Conservation (phyloP, 2,797 vertebrate genomes). For the Protonibea diacanthus region DNA sequence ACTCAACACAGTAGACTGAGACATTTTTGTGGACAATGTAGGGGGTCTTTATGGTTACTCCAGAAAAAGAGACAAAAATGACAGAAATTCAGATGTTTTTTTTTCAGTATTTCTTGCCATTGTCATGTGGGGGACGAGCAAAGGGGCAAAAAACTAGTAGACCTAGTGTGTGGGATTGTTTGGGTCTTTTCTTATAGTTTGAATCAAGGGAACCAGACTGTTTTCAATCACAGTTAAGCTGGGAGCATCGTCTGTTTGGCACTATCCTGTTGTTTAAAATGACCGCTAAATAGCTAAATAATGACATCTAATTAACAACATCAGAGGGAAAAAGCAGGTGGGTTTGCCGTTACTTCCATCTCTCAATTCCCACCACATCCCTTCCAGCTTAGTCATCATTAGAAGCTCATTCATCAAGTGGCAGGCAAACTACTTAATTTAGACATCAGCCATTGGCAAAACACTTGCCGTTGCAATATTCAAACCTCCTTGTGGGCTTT, state of each 20-base stretch:
- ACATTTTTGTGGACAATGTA: constrained; percentile 73
- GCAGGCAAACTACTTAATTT: constrained; percentile 57
- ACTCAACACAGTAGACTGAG: constrained; percentile 71
- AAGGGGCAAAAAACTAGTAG: constrained; percentile 23
- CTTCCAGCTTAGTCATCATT: constrained; percentile 75
- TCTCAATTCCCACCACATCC: constrained; percentile 65
- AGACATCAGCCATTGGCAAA: constrained; percentile 76
- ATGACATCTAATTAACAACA: constrained; percentile 77
- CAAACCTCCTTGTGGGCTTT: constrained; percentile 65
- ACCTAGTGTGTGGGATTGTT: constrained; percentile 56
- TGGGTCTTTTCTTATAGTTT: constrained; percentile 61
- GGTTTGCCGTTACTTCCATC: constrained; percentile 62
- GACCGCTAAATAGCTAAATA: constrained; percentile 72
- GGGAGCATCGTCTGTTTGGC: constrained; percentile 64
- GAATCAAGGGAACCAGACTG: constrained; percentile 57
- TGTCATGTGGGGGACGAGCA: constrained; percentile 58
- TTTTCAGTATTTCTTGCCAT: constrained; percentile 51
- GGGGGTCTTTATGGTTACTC: constrained; percentile 61
- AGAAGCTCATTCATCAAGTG: constrained; percentile 76
- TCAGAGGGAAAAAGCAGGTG: constrained; percentile 75
- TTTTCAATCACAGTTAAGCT: constrained; percentile 70
- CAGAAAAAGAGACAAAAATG: constrained; percentile 56
- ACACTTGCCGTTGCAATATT: constrained; percentile 48
- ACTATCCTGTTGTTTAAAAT: constrained; percentile 72
- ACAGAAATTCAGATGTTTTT: constrained; percentile 44